Conservation (phyloP, 1,140 invertebrate species). For the Drosophila auraria region DNA sequence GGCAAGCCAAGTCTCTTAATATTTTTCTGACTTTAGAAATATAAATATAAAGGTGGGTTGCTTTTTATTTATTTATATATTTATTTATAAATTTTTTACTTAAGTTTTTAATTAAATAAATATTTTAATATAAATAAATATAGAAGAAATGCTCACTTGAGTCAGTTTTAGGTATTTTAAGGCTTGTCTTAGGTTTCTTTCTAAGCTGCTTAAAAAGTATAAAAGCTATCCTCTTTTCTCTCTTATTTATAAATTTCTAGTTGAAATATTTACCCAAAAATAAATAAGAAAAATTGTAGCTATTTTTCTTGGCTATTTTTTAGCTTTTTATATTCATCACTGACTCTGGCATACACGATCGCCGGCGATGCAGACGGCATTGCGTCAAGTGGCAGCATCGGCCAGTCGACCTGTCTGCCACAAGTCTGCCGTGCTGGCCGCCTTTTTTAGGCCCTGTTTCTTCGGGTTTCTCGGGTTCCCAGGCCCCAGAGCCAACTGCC, state of each 20-base stretch:
- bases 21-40: not conserved
- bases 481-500: slow-evolving; percentile 25
- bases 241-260: no score
- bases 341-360: slow-evolving; percentile 41
- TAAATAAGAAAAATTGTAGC: not conserved
- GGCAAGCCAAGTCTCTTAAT: not conserved
- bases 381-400: slow-evolving; percentile 78
- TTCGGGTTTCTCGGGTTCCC: slow-evolving; percentile 24
- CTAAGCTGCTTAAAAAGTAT: no score
- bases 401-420: slow-evolving; percentile 73
- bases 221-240: no score
- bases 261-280: no score
- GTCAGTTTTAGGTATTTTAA: no score
- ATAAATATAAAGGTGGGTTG: not conserved
- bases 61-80: not conserved
- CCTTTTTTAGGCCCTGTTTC: not conserved
- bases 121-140: not conserved
- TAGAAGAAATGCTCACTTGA: no score
- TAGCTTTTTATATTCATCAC: not conserved
- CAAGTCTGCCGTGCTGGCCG: slow-evolving; percentile 52
- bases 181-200: no score
- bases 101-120: not conserved
- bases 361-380: slow-evolving; percentile 64
- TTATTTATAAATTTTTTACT: no score
- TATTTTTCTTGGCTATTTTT: not conserved